Evolutionary conservation across 2,113 vertebrate genomes (phyloP), one percentile per base, ranked within the genome.

Genomic region (Hydrolagus affinis): DNA sequence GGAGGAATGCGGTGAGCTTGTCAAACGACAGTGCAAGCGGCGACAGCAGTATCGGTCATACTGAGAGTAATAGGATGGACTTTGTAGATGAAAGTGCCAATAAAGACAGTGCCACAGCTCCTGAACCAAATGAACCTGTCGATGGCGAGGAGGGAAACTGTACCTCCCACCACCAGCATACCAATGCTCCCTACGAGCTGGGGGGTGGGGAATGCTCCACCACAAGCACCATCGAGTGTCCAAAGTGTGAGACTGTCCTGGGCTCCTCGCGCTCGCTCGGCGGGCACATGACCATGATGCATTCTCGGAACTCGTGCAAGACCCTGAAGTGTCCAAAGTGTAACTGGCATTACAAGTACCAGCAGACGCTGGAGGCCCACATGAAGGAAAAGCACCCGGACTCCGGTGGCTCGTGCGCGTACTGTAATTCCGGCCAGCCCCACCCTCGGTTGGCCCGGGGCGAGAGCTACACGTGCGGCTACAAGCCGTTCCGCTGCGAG

Each of bases 331-430:
- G 98, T 95, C 98, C 98, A 90, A 98, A 99, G 94, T 99, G 98
- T 92, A 99, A 99, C 94, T 99, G 98, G 98, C 98, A 99, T 95
- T 99, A 99, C 90, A 99, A 99, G 95, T 99, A 99, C 95, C 98
- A 99, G 95, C 98, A 99, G 94, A 99, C 98, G 8, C 94, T 99
- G 91, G 98, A 99, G 94, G 98, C 96, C 14, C 98, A 99, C 92
- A 99, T 99, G 98, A 99, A 99, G 94, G 98, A 99, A 92, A 99
- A 99, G 89, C 98, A 99, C 91, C 97, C 97, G 0, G 98, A 99
- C 91, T 96, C 97, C 0, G 97, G 98, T 44, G 96, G 96, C 89
- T 94, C 96, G 74, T 99, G 98, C 0, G 91, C 90, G 87, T 99
- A 96, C 93, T 99, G 98, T 94, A 98, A 93, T 88, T 96, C 95